These are phyloP conservation scores for Tenthredo mesomela DNA, from an alignment of 2,888 invertebrate species.

Conservation along the genomic window DNA sequence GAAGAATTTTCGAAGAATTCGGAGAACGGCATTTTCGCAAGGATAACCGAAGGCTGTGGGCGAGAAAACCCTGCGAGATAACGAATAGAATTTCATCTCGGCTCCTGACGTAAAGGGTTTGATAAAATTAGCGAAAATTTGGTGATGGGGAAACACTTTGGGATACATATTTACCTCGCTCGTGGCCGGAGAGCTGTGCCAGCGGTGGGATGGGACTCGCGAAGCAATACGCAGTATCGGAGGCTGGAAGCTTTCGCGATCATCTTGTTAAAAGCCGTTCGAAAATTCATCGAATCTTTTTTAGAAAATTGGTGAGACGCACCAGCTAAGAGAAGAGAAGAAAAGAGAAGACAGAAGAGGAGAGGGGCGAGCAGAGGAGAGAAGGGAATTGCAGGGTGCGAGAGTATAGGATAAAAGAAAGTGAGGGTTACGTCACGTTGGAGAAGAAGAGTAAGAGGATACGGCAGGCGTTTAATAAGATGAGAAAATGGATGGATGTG, in stretches of 20 bases:
- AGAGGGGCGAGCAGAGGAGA: too few relatives aligned
- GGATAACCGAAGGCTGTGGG: not conserved
- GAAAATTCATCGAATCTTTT: slow-evolving; percentile 66
- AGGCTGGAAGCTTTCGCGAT: slow-evolving; percentile 20
- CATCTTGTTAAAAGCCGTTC: slow-evolving; percentile 58
- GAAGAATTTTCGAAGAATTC: not conserved
- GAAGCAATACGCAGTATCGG: slow-evolving; percentile 5
- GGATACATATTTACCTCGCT: slow-evolving; percentile 1
- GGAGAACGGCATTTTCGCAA: not conserved
- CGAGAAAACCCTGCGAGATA: not conserved
- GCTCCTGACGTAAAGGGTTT: slow-evolving; percentile 3
- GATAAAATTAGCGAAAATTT: slow-evolving; percentile 52
- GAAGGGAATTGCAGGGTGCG: not conserved
- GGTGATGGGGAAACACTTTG: not conserved
- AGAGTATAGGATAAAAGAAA: not conserved
- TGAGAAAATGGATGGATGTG: slow-evolving; percentile 54
- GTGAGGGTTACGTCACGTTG: slow-evolving; percentile 13
- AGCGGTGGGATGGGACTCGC: not conserved
- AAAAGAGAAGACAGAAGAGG: not conserved
- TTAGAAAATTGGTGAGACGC: slow-evolving; percentile 61
- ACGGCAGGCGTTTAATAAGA: slow-evolving; percentile 63
- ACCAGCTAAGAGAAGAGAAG: not conserved
- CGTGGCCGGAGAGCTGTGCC: not conserved
- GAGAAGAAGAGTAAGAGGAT: slow-evolving; percentile 55
- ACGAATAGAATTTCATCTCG: slow-evolving; percentile 18